phyloP scores from a whole-genome alignment of 2,113 vertebrate species.

The Salminus brasiliensis region DNA sequence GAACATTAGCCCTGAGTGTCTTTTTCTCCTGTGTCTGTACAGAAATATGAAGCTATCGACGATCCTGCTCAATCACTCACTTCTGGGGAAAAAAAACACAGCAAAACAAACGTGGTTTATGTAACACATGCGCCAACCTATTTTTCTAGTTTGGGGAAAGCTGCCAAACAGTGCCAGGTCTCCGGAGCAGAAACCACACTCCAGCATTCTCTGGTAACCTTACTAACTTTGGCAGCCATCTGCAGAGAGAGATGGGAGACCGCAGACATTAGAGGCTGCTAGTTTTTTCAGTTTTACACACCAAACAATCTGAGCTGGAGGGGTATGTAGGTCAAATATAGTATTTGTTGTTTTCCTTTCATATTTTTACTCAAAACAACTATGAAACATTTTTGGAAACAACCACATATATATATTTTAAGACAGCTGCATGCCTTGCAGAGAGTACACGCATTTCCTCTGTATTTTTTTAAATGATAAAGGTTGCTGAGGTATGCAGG shows the following conservation, averaged over 20 bases:
- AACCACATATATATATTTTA: background rate
- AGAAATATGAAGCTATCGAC: too few species aligned
- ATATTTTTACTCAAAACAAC: background rate
- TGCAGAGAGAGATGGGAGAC: background rate
- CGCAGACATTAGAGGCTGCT: slow-evolving; percentile 11
- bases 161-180: slow-evolving; percentile 34
- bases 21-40: background rate
- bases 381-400: background rate
- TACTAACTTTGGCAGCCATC: slow-evolving; percentile 23
- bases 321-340: slow-evolving; percentile 6
- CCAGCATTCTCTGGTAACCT: slow-evolving; percentile 10
- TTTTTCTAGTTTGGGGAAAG: slow-evolving; percentile 24
- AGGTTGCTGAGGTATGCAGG: rapidly evolving
- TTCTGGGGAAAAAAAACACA: too few species aligned
- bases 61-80: too few species aligned
- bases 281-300: background rate
- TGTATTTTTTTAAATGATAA: background rate
- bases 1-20: slow-evolving; percentile 22
- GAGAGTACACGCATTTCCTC: background rate
- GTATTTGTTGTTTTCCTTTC: too few species aligned
- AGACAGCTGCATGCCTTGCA: background rate
- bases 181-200: slow-evolving; percentile 43
- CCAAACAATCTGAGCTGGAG: background rate
- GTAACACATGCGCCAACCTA: slow-evolving; percentile 6
- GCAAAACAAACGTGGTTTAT: slow-evolving; percentile 3